Conservation (phyloP, 2,888 invertebrate species). For the Pollenia griseotomentosa region DNA sequence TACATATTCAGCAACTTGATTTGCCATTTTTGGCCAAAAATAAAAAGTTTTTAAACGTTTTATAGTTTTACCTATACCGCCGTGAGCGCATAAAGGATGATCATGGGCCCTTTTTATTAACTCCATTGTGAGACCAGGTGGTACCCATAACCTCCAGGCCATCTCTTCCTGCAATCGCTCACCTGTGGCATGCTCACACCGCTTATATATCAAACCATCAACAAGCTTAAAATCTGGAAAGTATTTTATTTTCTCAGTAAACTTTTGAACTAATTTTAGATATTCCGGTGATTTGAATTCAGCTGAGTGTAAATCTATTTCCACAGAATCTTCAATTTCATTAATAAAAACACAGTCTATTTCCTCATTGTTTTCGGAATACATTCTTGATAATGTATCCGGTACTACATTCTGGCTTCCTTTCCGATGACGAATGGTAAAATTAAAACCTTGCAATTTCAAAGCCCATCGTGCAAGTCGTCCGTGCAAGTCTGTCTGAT, state of each 20-base stretch:
- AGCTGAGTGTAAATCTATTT: too few relatives aligned
- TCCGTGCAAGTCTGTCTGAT: too few relatives aligned
- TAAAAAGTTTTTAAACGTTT: conserved; percentile 1
- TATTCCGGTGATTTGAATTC: too few relatives aligned
- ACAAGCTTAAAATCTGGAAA: conserved; percentile 1
- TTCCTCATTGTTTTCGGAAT: conserved; percentile 7
- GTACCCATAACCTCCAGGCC: conserved; percentile 48
- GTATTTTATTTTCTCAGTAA: too few relatives aligned
- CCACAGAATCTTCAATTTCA: too few relatives aligned
- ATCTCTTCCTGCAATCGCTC: conserved; percentile 9
- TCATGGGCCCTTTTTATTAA: conserved; percentile 23
- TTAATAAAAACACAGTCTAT: neutral
- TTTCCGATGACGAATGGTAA: conserved; percentile 13
- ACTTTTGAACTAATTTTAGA: too few relatives aligned
- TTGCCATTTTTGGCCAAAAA: conserved; percentile 19
- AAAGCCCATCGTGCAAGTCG: conserved; percentile 1
- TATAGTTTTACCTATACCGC: neutral
- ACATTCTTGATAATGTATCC: neutral
- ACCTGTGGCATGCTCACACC: neutral
- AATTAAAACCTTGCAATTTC: conserved; percentile 36
- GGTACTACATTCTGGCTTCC: conserved; percentile 14
- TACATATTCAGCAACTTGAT: neutral
- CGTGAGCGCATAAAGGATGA: conserved; percentile 8
- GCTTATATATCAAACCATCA: conserved; percentile 36
- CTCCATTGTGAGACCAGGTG: neutral